phyloP scores from a whole-genome alignment of 2,113 vertebrate genomes.

The Lamprologus sp. region DNA sequence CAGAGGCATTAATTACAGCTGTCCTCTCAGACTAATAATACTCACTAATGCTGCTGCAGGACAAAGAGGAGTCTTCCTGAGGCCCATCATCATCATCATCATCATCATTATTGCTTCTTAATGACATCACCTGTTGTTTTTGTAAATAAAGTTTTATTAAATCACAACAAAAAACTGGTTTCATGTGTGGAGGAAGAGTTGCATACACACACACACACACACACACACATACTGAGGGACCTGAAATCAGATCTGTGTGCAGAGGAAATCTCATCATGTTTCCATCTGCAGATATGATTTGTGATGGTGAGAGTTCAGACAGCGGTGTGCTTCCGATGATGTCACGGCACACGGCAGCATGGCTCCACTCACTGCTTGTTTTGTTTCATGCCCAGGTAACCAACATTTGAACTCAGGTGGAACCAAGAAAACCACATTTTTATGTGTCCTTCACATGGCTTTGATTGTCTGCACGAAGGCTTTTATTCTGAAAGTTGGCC shows the following conservation, averaged over 20 bases:
- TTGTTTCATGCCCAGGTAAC: background rate
- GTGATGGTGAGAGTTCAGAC: background rate
- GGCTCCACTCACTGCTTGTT: background rate
- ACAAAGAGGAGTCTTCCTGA: background rate
- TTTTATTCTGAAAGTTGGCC: background rate
- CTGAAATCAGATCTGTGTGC: background rate
- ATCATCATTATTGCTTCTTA: background rate
- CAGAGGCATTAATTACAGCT: slow-evolving; percentile 50
- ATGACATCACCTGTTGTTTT: background rate
- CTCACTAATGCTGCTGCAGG: slow-evolving; percentile 9
- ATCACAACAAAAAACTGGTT: background rate
- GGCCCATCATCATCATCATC: background rate
- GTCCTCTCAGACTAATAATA: slow-evolving; percentile 56
- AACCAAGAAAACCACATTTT: background rate
- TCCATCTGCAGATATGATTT: background rate
- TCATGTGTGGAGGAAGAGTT: background rate
- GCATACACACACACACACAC: background rate
- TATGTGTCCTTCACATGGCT: background rate
- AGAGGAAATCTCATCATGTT: background rate
- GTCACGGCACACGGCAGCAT: background rate
- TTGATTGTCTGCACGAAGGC: background rate
- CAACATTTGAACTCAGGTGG: background rate
- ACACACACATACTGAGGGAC: background rate
- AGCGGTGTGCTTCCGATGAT: background rate
- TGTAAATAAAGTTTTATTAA: background rate